A percentile compares a stretch with the other conserved stretches of the same genome.
Conservation (phyloP, 2,797 vertebrate species). For the Coregonus suidteri region DNA sequence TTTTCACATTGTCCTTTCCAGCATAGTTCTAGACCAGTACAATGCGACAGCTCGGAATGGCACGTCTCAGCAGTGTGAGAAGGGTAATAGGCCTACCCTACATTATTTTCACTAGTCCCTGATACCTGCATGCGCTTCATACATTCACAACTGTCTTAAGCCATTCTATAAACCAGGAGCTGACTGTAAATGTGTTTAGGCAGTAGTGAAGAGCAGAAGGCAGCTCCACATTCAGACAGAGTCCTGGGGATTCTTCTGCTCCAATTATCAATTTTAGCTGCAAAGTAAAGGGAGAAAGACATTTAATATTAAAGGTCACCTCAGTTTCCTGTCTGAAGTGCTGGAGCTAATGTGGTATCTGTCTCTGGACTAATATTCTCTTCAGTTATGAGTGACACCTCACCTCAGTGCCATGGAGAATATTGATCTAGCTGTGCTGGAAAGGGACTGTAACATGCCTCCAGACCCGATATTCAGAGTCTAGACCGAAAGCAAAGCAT, state of each 20-base stretch:
- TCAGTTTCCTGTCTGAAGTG: slow-evolving; percentile 54
- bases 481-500: no score
- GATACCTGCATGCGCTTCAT: no score
- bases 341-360: slow-evolving; percentile 43
- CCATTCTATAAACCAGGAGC: background rate
- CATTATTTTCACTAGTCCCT: background rate
- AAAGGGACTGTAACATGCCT: background rate
- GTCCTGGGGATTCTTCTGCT: slow-evolving; percentile 63
- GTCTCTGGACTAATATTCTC: slow-evolving; percentile 12
- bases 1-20: no score
- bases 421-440: slow-evolving; percentile 15
- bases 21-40: no score
- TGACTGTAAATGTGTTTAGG: background rate
- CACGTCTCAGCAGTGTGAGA: background rate
- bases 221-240: slow-evolving; percentile 42
- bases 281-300: slow-evolving; percentile 45
- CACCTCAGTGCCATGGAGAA: slow-evolving; percentile 42
- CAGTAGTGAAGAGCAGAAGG: background rate
- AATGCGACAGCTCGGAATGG: no score
- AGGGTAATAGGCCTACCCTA: background rate
- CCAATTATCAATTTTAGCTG: slow-evolving; percentile 73
- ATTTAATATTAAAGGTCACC: slow-evolving; percentile 71
- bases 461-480: background rate
- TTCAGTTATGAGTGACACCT: slow-evolving; percentile 42
- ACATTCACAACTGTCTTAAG: background rate